Percentiles rank a stretch among this genome's conserved stretches.
phyloP scores from a whole-genome alignment of 2,888 invertebrate species.

The Noctua comes region DNA sequence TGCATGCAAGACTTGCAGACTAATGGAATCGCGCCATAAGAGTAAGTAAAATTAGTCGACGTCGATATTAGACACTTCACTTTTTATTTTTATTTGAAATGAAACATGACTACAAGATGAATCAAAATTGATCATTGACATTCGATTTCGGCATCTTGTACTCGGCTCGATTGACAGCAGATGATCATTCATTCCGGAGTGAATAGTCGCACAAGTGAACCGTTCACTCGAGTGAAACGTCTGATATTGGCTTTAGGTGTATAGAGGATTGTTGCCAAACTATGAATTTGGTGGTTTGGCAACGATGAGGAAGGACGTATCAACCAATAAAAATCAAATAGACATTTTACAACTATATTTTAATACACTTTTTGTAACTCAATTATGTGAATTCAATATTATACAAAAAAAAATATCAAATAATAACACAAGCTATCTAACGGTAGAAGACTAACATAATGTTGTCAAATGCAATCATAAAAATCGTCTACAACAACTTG shows the following conservation, averaged over 20 bases:
- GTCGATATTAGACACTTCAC: neutral
- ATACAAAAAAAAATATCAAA: conserved; percentile 86
- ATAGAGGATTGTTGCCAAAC: neutral
- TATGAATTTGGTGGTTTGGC: neutral
- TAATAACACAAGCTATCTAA: conserved; percentile 84
- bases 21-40: too few relatives aligned
- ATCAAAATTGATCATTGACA: neutral
- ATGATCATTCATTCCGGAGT: neutral
- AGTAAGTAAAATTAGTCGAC: neutral
- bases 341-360: conserved; percentile 85
- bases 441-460: conserved; percentile 75
- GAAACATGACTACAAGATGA: neutral
- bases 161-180: neutral
- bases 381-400: conserved; percentile 85
- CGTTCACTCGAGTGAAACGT: neutral
- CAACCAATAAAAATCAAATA: conserved; percentile 66
- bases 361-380: conserved; percentile 88
- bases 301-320: neutral
- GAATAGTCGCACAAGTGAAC: neutral
- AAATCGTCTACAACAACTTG: conserved; percentile 66
- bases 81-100: neutral
- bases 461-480: conserved; percentile 79
- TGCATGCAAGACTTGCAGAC: too few relatives aligned
- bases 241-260: neutral
- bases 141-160: neutral